Conservation (phyloP, 1,140 invertebrate species). For the Mamestra configurata region DNA sequence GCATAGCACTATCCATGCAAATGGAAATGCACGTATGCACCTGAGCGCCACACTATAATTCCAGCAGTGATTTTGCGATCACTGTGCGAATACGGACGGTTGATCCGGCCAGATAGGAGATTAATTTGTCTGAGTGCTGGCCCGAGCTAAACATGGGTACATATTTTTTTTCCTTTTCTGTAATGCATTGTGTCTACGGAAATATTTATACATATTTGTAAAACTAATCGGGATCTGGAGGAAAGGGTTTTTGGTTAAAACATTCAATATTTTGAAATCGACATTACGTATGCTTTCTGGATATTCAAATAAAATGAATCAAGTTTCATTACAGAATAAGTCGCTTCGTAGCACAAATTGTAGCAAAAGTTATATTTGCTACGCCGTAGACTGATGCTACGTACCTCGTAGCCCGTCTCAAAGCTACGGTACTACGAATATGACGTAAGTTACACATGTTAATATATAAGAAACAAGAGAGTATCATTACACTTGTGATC, state of each 20-base stretch:
- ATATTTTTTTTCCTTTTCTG: slow-evolving; percentile 42
- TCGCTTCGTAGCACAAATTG: not conserved
- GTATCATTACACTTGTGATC: no score
- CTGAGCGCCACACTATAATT: slow-evolving; percentile 54
- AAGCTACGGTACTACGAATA: not conserved
- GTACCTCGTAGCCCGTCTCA: not conserved
- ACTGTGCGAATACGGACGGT: slow-evolving; percentile 65
- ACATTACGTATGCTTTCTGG: no score
- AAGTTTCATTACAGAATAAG: no score
- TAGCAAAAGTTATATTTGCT: not conserved
- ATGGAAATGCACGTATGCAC: slow-evolving; percentile 68
- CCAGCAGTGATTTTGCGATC: slow-evolving; percentile 58
- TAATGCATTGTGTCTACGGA: slow-evolving; percentile 22
- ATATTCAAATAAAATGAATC: no score
- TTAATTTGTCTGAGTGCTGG: slow-evolving; percentile 72
- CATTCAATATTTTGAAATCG: no score
- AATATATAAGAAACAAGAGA: no score
- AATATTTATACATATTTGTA: no score
- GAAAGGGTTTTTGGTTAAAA: no score
- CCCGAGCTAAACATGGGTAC: slow-evolving; percentile 46
- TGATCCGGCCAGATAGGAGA: slow-evolving; percentile 67
- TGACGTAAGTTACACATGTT: no score
- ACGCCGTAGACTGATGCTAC: not conserved
- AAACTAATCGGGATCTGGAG: no score
- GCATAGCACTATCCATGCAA: slow-evolving; percentile 60